Base-by-base conservation (phyloP, 1,140 invertebrate species). In the Aethina tumida region DNA sequence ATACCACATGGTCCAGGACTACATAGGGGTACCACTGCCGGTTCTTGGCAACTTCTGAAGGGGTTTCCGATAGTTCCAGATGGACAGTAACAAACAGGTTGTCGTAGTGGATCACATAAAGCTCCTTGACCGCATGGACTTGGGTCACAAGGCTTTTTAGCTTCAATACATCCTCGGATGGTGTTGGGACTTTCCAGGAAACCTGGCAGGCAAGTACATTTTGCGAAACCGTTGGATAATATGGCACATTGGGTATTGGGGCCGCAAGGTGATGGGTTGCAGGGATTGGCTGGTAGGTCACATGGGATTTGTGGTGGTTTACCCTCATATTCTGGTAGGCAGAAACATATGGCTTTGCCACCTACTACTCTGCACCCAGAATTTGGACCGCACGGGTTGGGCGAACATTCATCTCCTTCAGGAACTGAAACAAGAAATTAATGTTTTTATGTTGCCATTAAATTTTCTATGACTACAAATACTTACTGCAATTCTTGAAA, bases 401-500 rank as follows among this genome's bases (percentile, higher is more conserved):
- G 77, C 25, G 72, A 65, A 58, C 87, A 92, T 47, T 82, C 76
- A 53, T 84, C 81, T 24, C 86, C 86, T 66, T 90, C 84, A 20
- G 84, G 87, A 65, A 91, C 85, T 90, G 55, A 46, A 68, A 67
- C 35, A 22, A 33, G 31, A 28, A 40, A 36, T 42, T 25, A 5
- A 35, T 27, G 34, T 17, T 3, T 5, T 42, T 31, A 7, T 37
- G 24, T 35, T 32, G 14, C 35, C 4, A 28, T 28, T 31, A 31
- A 35, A 16, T 14, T 32, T 21, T 39, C 24, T 39, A 39, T 35
- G 8, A 21, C 17, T 31, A 31, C 4, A 33, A 17, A 49, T 56
- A 87, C 83, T 73, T 76, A 91, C 86, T 87, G 70, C 87, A 92
- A 65, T 81, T 84, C 43, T 83, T 76, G 55, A 91, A 92, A 8